Conservation (phyloP, 2,888 invertebrate species). For the Encarsia formosa region DNA sequence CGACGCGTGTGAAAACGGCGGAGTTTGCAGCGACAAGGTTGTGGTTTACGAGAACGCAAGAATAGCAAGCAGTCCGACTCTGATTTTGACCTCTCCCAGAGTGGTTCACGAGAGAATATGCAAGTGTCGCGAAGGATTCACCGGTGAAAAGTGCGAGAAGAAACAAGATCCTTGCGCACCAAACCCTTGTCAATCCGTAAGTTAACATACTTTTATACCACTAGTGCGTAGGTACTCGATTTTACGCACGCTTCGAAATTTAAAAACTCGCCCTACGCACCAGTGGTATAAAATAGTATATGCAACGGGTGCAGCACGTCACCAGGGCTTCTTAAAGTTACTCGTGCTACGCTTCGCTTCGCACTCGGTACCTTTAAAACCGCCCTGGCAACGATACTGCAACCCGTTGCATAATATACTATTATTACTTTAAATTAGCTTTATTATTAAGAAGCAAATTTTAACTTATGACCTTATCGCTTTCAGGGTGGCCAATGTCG, state of each 20-base stretch:
- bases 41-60: constrained; percentile 66
- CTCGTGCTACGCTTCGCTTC: too few species aligned
- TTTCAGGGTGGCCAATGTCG: constrained; percentile 75
- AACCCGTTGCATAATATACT: too few species aligned
- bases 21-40: constrained; percentile 69
- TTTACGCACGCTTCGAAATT: too few species aligned
- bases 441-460: background rate
- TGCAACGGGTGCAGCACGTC: too few species aligned
- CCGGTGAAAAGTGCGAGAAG: constrained; percentile 76
- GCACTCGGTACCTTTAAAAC: too few species aligned
- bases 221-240: too few species aligned
- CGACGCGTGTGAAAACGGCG: constrained; percentile 73
- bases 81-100: constrained; percentile 79
- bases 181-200: constrained; percentile 70
- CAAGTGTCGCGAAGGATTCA: constrained; percentile 79
- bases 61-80: constrained; percentile 74
- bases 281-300: too few species aligned
- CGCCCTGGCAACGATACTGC: too few species aligned
- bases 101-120: constrained; percentile 76
- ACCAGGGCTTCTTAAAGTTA: too few species aligned
- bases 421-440: too few species aligned
- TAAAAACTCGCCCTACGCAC: too few species aligned
- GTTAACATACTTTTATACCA: too few species aligned
- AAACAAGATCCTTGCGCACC: constrained; percentile 88
- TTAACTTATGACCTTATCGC: background rate